Evolutionary conservation across 2,888 invertebrate species (phyloP), one percentile per base, ranked within the genome.

Genomic region (Augiades crinisus): DNA sequence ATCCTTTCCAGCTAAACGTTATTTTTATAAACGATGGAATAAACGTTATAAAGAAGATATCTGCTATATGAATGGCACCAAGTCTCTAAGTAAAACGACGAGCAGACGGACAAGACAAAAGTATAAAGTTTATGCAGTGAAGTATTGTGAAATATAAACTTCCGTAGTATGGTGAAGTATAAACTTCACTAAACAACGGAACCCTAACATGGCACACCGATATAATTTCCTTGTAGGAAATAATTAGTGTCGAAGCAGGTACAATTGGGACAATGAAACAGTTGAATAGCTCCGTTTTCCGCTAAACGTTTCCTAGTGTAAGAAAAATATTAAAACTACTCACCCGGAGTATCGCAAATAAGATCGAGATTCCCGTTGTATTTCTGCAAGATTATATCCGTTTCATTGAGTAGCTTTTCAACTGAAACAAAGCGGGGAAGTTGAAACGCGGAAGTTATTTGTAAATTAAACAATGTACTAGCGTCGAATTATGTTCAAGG

Each of bases 311-410:
- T 49, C 30, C 31, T 31, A 3, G 40, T 40, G n/a, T 24, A 46
- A 24, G 24, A 12, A 14, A 37, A n/a, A n/a, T n/a, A 2, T 16
- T 4, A 13, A 34, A 5, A 10, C 30, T 37, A 69, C 64, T 84
- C 90, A 92, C 96, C 96, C 59, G 94, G 92, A 10, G 96, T 95
- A 64, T 94, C 93, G 56, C 95, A 95, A 66, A 97, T 96, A 12
- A 97, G 90, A 78, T 97, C 97, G 56, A 97, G 86, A 67, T 96
- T 96, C 21, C 95, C 96, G 59, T 93, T 94, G 69, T 94, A 94
- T 12, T 96, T 93, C 22, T 91, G 91, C 0, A 96, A 90, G 44
- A 92, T 91, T 12, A 96, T 80, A 44, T 91, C 82, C 0, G 95
- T 95, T 61, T 91, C 91, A 61, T 93, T 93, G 14, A 96, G 78